phyloP scores from a whole-genome alignment of 2,113 vertebrate species.

The Epinephelus cyanopodus region DNA sequence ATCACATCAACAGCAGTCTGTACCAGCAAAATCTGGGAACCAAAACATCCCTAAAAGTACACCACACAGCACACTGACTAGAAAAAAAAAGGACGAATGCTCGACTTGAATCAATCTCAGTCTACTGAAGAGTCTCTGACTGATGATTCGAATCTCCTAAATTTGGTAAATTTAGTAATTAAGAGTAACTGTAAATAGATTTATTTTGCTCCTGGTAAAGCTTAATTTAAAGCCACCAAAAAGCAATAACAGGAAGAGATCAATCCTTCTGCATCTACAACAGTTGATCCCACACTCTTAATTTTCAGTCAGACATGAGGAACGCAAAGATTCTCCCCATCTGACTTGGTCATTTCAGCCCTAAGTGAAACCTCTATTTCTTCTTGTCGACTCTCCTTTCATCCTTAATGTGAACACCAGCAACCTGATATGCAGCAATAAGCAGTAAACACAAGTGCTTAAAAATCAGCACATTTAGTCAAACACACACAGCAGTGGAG shows the following conservation, averaged over 20 bases:
- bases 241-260: slow-evolving; percentile 6
- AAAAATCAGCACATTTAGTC: slow-evolving; percentile 39
- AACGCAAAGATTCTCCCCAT: neutral
- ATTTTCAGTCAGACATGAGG: slow-evolving; percentile 6
- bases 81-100: too few relatives aligned
- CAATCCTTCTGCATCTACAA: neutral
- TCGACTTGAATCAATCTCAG: too few relatives aligned
- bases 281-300: neutral
- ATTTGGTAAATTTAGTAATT: neutral
- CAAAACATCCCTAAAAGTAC: too few relatives aligned
- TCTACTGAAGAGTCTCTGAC: too few relatives aligned
- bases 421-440: slow-evolving; percentile 19
- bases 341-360: slow-evolving; percentile 27
- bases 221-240: neutral
- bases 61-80: too few relatives aligned
- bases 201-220: neutral
- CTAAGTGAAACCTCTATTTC: slow-evolving; percentile 13
- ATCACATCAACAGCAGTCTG: too few relatives aligned
- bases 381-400: slow-evolving; percentile 26
- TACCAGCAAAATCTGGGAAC: too few relatives aligned
- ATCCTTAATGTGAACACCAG: slow-evolving; percentile 11
- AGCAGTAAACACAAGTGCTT: slow-evolving; percentile 26
- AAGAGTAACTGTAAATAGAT: neutral
- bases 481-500: slow-evolving; percentile 10
- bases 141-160: too few relatives aligned